Base-by-base conservation (phyloP, 2,888 invertebrate species). In the Orgyia antiqua region DNA sequence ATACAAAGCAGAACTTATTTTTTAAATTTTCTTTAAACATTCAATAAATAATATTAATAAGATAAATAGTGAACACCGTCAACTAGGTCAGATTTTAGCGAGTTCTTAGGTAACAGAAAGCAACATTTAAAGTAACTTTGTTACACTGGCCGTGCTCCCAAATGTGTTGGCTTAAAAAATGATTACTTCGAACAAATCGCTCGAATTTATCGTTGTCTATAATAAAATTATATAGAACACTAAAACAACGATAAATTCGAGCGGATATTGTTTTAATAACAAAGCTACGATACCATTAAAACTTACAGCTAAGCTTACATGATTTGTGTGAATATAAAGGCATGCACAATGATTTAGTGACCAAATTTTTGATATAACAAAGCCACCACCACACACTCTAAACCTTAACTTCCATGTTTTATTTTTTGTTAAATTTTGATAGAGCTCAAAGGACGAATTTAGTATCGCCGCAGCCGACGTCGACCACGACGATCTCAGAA, bases 311-410 rank as follows among this genome's bases (percentile, higher is more conserved):
- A 76, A 75, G 77, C 80, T 74, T 69, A 74, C 64, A 74, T 69
- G 68, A 63, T 58, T 68, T 71, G 75, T 76, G 80, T 73, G 70
- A 76, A 73, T 69, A 10, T 74, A 68, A 76, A 76, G 70, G 79
- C 83, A 86, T 84, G 84, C 83, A 84, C 70, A 84, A 36, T 84
- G 79, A 80, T 72, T 70, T 62, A 67, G 80, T 78, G 80, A 76
- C 59, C 64, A 63, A 62, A 58, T 55, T 65, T 59, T 58, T 73
- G 68, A 62, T 68, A 65, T 74, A 23, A 23, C 10, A 70, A 80
- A 83, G 82, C 83, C 83, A 83, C 82, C 84, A 86, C 84, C 84
- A 86, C 84, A 86, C 84, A 86, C 84, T 86, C 84, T 82, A 76
- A 77, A 86, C 83, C 84, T 75, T 72, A 54, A 78, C 83, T 83